Evolutionary conservation across 2,113 vertebrate species (phyloP), one percentile per base, ranked within the genome.

Genomic region (Solea senegalensis): DNA sequence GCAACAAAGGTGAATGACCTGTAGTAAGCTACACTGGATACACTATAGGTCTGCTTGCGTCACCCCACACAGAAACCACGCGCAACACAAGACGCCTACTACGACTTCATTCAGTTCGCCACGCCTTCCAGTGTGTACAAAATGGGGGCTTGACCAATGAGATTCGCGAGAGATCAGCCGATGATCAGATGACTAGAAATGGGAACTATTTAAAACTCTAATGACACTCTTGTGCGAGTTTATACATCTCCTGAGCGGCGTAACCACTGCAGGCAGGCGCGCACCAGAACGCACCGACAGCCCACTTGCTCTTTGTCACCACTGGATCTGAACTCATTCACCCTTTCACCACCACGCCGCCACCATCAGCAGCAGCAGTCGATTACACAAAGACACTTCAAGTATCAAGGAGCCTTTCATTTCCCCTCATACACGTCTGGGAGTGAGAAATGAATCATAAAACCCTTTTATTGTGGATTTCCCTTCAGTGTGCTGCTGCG

Each of bases 181-280:
- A 94, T 94, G 92, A 92, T 94, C 94, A 94, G 92, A 91, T 94
- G 94, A 94, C 92, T 87, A 63, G 64, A 69, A 82, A 82, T 86
- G 76, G 41, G 81, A 89, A 89, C 86, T 93, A 93, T 94, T 93
- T 94, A 94, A 94, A 94, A 91, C 88, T 89, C 72, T 84, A 91
- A 90, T 91, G 83, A 88, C 72, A 81, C 73, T 44, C 74, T 65
- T 21, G 69, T 28, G 65, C 86, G 34, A 52, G 80, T 86, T 85
- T 69, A 77, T 66, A 82, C 81, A 78, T 69, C 81, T 70, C 52
- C 16, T 26, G 12, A 61, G 59, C 61, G 43, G 48, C 13, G 41
- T 62, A 57, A 34, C 7, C 26, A 41, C 11, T 28, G 45, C 28
- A 21, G 21, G 21, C 21, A 15, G 64, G 46, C 44, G 56, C 46